Evolutionary conservation across 2,888 invertebrate genomes (phyloP), one percentile per base, ranked within the genome.

Genomic region (Chrysina gloriosa): DNA sequence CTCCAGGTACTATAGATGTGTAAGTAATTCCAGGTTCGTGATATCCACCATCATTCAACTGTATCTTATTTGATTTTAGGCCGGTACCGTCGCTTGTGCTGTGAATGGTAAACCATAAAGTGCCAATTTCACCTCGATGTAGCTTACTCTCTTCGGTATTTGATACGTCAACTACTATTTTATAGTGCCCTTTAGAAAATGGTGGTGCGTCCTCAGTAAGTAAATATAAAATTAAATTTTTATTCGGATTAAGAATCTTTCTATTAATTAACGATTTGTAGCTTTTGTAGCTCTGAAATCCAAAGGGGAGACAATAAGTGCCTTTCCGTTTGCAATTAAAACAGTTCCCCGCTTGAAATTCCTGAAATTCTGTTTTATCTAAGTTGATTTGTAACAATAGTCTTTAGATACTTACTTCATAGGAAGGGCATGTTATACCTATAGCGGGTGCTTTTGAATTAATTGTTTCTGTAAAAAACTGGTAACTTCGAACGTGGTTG

Each of bases 401-500:
- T 52, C 21, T 25, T 31, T 3, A 23, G 25, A 5, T 63, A 77
- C 84, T 83, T 73, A 90, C 90, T 78, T 93, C 91, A 84, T 89
- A 94, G 16, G 91, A 92, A 11, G 89, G 85, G 79, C 97, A 97
- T 65, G 91, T 89, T 65, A 94, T 90, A 0, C 90, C 58, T 11
- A 61, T 27, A 14, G 27, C 14, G 3, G n/a, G 25, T 9, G 7
- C 25, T 7, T 29, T 61, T 7, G 90, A 87, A 70, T 90, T 89
- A 54, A 97, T 90, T 73, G 93, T 95, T 82, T 96, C 96, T 0
- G 88, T 90, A 79, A 94, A 96, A 78, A 89, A 91, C 75, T 93
- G 90, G 79, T 94, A 90, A 70, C 95, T 93, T 58, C 96, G 85
- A 67, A 95, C 88, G 80, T 97, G 97, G 82, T 95, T 93, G 81